A percentile compares a stretch with the other conserved stretches of the same genome.
phyloP scores from a whole-genome alignment of 2,797 vertebrate species.

The Melanotaenia pygmaea region DNA sequence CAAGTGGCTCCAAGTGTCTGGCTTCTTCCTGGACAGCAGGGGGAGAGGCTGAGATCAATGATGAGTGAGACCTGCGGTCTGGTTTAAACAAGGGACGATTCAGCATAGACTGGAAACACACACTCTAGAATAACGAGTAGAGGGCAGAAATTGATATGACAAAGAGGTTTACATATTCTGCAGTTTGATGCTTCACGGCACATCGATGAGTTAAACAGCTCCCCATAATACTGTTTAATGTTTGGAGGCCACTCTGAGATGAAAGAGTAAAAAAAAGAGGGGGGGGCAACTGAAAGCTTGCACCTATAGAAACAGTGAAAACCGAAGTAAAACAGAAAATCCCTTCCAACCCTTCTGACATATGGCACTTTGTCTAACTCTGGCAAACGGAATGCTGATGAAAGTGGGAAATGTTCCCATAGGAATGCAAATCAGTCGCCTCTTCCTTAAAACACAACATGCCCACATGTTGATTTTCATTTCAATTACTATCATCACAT shows the following conservation, averaged over 20 bases:
- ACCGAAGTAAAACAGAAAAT: conserved; percentile 50
- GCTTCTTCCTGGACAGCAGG: conserved; percentile 34
- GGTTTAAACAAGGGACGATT: conserved; percentile 64
- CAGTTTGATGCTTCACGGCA: neutral
- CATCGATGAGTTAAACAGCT: conserved; percentile 3
- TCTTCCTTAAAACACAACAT: conserved; percentile 40
- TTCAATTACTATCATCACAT: conserved; percentile 57
- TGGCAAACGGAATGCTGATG: conserved; percentile 54
- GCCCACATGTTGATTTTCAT: conserved; percentile 44
- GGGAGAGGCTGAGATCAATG: conserved; percentile 77
- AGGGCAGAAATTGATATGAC: neutral
- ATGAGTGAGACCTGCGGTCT: conserved; percentile 56
- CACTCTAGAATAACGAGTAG: conserved; percentile 14
- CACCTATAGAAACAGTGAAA: conserved; percentile 52
- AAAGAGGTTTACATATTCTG: neutral
- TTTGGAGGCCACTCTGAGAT: conserved; percentile 39
- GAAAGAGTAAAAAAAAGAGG: conserved; percentile 29
- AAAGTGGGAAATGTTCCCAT: conserved; percentile 62
- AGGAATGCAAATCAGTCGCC: conserved; percentile 61
- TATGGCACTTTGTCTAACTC: conserved; percentile 27
- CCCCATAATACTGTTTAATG: conserved; percentile 23
- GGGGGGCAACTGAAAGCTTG: conserved; percentile 34
- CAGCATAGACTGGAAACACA: conserved; percentile 58
- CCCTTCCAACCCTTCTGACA: conserved; percentile 43
- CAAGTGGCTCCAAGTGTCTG: conserved; percentile 60